These are phyloP conservation scores for Aphelenchoides besseyi DNA, from an alignment of 1,140 invertebrate species.

Conservation along the genomic window DNA sequence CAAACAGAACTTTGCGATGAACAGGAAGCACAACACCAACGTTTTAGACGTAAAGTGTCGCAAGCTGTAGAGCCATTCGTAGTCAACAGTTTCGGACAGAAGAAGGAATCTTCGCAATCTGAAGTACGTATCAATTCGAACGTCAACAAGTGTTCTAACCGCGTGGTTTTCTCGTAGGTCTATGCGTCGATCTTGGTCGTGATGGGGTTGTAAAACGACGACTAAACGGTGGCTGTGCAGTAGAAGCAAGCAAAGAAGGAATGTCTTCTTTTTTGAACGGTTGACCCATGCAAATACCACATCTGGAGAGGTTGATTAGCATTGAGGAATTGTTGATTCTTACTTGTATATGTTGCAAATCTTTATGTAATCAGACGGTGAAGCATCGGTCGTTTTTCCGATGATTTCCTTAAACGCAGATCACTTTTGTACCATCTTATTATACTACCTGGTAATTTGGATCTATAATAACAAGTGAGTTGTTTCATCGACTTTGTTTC, in stretches of 20 bases:
- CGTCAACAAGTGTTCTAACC: neutral
- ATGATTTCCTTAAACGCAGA: constrained; percentile 51
- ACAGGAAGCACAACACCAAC: constrained; percentile 27
- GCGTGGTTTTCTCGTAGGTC: constrained; percentile 4
- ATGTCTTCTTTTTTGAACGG: constrained; percentile 27
- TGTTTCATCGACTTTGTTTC: too few relatives aligned
- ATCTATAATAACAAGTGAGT: too few relatives aligned
- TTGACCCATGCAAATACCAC: constrained; percentile 41
- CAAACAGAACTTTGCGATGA: neutral
- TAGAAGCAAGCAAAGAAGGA: constrained; percentile 6
- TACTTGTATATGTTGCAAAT: constrained; percentile 50
- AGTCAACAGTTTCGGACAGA: constrained; percentile 19
- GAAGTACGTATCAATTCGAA: constrained; percentile 13
- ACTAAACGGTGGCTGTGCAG: neutral
- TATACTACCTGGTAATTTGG: too few relatives aligned
- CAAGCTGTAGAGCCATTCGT: constrained; percentile 2
- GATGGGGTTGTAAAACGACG: neutral
- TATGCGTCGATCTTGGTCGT: constrained; percentile 15
- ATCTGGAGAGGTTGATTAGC: constrained; percentile 7
- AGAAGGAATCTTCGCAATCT: constrained; percentile 28
- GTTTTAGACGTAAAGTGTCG: constrained; percentile 18
- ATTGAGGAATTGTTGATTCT: neutral
- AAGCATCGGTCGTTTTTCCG: constrained; percentile 50
- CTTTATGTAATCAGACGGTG: constrained; percentile 53
- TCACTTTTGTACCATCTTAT: too few relatives aligned